Percentiles rank a stretch among this genome's conserved stretches.
These are phyloP conservation scores for Xiphophorus birchmanni DNA, from an alignment of 2,797 vertebrate species.

Conservation along the genomic window DNA sequence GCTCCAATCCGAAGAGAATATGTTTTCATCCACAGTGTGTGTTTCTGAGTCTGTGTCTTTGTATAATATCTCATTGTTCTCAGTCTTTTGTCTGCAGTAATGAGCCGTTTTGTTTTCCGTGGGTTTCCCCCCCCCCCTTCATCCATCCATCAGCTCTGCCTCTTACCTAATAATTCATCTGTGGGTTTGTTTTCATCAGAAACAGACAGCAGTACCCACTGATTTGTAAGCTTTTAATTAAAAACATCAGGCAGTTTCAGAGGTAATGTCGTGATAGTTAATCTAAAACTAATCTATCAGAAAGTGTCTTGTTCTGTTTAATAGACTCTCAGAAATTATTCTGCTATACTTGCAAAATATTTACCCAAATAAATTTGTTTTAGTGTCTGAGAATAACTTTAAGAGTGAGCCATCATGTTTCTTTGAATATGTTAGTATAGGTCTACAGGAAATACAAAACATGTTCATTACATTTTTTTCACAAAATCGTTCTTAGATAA, in stretches of 20 bases:
- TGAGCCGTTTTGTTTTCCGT: conserved; percentile 53
- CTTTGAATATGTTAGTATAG: no score
- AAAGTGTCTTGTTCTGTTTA: neutral
- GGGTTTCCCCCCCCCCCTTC: conserved; percentile 30
- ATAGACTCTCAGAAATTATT: neutral
- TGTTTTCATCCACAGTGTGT: conserved; percentile 3
- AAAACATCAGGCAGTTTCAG: conserved; percentile 14
- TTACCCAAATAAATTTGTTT: neutral
- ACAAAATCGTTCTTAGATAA: no score
- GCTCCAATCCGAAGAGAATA: neutral
- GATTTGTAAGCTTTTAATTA: conserved; percentile 23
- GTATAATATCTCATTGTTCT: conserved; percentile 26
- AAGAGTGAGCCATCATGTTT: neutral
- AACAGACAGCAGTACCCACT: neutral
- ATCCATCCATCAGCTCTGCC: conserved; percentile 47
- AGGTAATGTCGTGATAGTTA: neutral
- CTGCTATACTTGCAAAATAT: neutral
- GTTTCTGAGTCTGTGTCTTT: conserved; percentile 2
- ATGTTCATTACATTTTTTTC: no score
- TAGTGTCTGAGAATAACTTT: neutral
- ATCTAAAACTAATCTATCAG: conserved; percentile 1
- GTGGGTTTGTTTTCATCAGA: conserved; percentile 31
- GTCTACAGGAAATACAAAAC: no score
- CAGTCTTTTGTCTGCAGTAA: conserved; percentile 49
- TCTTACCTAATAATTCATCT: conserved; percentile 47